phyloP scores from a whole-genome alignment of 2,113 vertebrate genomes.

The Sturnira hondurensis region DNA sequence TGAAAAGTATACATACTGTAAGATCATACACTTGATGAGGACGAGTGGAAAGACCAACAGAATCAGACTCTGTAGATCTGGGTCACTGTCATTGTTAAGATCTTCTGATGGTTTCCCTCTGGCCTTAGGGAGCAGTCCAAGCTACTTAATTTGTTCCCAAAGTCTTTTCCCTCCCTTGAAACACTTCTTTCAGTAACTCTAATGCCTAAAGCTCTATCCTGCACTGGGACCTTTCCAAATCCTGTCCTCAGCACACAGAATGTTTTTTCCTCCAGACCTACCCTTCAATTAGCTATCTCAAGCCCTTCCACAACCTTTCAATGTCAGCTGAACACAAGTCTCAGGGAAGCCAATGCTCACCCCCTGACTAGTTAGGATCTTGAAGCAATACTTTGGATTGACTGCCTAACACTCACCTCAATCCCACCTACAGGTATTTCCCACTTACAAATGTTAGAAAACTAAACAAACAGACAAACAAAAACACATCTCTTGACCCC shows the following conservation, averaged over 20 bases:
- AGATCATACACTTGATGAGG: neutral
- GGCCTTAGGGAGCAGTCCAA: neutral
- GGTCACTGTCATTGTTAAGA: neutral
- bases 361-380: neutral
- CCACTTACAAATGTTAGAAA: neutral
- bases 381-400: neutral
- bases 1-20: neutral
- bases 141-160: neutral
- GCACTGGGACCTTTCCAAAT: neutral
- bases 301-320: neutral
- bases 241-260: neutral
- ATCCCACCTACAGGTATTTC: neutral
- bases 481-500: neutral
- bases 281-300: neutral
- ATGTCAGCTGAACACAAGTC: neutral
- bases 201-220: neutral
- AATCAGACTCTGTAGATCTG: neutral
- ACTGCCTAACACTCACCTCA: neutral
- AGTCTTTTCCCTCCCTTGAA: neutral
- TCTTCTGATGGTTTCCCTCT: neutral
- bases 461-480: neutral
- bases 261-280: neutral
- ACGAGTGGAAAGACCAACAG: neutral
- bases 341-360: neutral
- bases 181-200: neutral